Evolutionary conservation across 2,113 vertebrate species (phyloP), one percentile per base, ranked within the genome.

Genomic region (Vidua macroura): DNA sequence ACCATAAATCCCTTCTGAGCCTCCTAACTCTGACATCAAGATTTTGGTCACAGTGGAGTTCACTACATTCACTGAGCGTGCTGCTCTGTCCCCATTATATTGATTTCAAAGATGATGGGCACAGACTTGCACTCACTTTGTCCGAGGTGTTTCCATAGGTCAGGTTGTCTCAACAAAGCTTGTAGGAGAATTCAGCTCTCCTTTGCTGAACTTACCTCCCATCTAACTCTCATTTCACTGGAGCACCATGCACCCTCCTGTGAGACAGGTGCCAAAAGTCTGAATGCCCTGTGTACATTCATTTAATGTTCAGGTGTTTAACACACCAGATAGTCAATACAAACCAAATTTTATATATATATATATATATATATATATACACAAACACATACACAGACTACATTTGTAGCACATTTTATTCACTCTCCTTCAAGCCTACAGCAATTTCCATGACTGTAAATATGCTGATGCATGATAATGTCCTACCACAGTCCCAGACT

Each of bases 351-450:
- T 18, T 6, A 35, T 11, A 35, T 22, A 21, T 6, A 35, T 11
- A 35, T 22, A 39, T 12, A 44, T 3, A 62, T 7, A 31, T 8
- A 68, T 9, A 59, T 9, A 52, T 2, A n/a, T 0, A n/a, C 2
- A 24, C 11, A 35, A 2, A 30, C 4, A 53, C 13, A 70, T 1
- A 48, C 31, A 64, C 12, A 70, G 7, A 22, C 28, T 52, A 37
- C 15, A 67, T 74, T 93, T 73, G 30, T 20, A 49, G 30, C 3
- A 15, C 17, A 19, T 76, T 87, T 90, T 60, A 52, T 41, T 68
- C 31, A 31, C 48, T 86, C 46, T 67, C 24, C 21, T 43, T 89
- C 44, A 68, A 90, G n/a, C 30, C n/a, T 73, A 28, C 56, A 73
- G 58, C 25, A 31, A 84, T 88, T 92, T 86, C 51, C 49, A 31